These are phyloP conservation scores for Stegana nigrithorax DNA, from an alignment of 2,888 invertebrate species.

Conservation along the genomic window DNA sequence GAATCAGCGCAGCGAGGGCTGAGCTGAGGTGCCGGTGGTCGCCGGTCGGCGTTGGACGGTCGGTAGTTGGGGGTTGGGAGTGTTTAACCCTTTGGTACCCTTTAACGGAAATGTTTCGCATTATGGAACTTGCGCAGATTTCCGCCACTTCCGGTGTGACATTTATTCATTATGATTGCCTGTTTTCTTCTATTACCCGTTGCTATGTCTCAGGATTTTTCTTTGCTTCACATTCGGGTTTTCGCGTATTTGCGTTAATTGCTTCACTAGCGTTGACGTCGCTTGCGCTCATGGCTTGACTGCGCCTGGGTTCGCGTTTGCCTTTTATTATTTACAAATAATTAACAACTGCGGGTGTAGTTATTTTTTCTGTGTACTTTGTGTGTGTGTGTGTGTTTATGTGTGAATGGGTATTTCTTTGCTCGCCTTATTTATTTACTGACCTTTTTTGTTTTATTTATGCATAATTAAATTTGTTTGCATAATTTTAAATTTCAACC, in stretches of 20 bases:
- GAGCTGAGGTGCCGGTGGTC: background rate
- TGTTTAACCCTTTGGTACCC: slow-evolving; percentile 9
- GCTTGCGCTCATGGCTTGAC: slow-evolving; percentile 27
- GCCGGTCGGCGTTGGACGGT: background rate
- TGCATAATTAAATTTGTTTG: slow-evolving; percentile 18
- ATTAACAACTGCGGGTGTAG: slow-evolving; percentile 41
- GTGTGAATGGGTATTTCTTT: background rate
- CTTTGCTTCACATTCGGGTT: background rate
- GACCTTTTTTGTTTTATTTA: slow-evolving; percentile 35
- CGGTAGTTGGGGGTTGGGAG: too few relatives aligned
- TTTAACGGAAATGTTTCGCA: slow-evolving; percentile 47
- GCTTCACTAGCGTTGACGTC: slow-evolving; percentile 16
- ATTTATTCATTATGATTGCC: slow-evolving; percentile 60
- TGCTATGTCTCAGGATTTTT: background rate
- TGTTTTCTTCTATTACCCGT: slow-evolving; percentile 33
- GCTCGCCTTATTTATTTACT: slow-evolving; percentile 47
- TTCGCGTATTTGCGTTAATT: slow-evolving; percentile 38
- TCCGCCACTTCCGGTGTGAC: slow-evolving; percentile 57
- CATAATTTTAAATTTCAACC: too few relatives aligned
- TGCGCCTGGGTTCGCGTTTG: slow-evolving; percentile 11
- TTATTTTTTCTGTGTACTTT: background rate
- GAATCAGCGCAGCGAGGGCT: background rate
- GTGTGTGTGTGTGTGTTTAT: background rate
- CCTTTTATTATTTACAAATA: slow-evolving; percentile 56
- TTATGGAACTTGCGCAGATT: slow-evolving; percentile 47